A percentile compares a stretch with the other conserved stretches of the same genome.
Evolutionary conservation across 2,113 vertebrate species (phyloP).

Genomic region (Regulus satrapa): DNA sequence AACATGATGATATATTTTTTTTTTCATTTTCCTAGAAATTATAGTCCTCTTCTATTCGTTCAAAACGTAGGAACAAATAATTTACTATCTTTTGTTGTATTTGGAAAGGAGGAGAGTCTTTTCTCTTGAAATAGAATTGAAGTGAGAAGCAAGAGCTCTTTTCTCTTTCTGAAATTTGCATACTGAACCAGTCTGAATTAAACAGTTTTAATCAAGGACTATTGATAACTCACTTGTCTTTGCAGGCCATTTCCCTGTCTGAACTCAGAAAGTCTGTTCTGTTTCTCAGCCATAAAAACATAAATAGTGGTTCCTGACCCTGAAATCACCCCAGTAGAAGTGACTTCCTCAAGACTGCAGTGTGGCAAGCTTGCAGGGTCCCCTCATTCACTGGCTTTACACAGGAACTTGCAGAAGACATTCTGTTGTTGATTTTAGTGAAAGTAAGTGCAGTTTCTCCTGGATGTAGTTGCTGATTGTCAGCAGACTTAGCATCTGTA

Average conservation of each 20-base stretch:
- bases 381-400: not conserved
- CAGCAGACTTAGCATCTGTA: not conserved
- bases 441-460: not conserved
- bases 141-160: not conserved
- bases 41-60: not conserved
- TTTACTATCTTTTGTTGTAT: not conserved
- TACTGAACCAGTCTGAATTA: not conserved
- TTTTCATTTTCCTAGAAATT: not conserved
- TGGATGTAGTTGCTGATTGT: not conserved
- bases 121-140: not conserved
- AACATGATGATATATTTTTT: not conserved
- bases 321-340: rapidly evolving
- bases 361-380: not conserved
- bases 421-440: not conserved
- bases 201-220: not conserved
- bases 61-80: not conserved
- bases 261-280: not conserved
- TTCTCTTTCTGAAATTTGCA: not conserved
- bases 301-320: not conserved
- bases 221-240: not conserved
- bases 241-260: not conserved
- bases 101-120: not conserved
- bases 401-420: not conserved
- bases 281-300: not conserved
- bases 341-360: not conserved